Base-by-base conservation (phyloP, 2,113 vertebrate genomes). In the Alaudala cheleensis region DNA sequence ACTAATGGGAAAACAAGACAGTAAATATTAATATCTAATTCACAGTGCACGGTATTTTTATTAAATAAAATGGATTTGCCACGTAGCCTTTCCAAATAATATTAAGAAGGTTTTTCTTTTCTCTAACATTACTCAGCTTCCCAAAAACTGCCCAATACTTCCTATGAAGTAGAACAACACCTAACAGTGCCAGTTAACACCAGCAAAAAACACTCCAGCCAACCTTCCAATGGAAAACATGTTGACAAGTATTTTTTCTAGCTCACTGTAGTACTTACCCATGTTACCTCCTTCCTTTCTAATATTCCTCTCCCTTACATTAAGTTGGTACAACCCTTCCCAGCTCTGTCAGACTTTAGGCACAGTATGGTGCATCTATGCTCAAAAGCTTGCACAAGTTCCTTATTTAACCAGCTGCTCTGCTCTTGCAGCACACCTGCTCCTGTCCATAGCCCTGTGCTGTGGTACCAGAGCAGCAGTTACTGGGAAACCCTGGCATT, bases 101-200 rank as follows among this genome's bases (percentile, higher is more conserved):
- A 77, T 33, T 86, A 33, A 64, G 77, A 77, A 86, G 26, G 12
- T 51, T 88, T 92, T 91, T 81, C 47, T 93, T 61, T 76, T 45
- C 25, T 73, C 73, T 51, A 45, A 44, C 3, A 3, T 56, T 57
- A 45, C 10, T 76, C 81, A 62, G 61, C 37, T 92, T 93, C 67
- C 66, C 66, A 13, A 73, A 91, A 90, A 28, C 28, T 51, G n/a
- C 23, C 64, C 64, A 66, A 22, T 58, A 80, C 51, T 64, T 83
- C 67, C 56, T 86, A 74, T 39, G 44, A 92, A 92, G 81, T 24
- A 92, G 53, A 96, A 86, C 42, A 82, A 12, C 87, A 94, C 31
- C 51, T 82, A 79, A 61, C 56, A 77, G 57, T 34, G 79, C 69
- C 86, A 95, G 85, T 50, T 65, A 92, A 81, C 60, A 93, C 54